Conservation (phyloP, 2,113 vertebrate species). For the Myxocyprinus asiaticus region DNA sequence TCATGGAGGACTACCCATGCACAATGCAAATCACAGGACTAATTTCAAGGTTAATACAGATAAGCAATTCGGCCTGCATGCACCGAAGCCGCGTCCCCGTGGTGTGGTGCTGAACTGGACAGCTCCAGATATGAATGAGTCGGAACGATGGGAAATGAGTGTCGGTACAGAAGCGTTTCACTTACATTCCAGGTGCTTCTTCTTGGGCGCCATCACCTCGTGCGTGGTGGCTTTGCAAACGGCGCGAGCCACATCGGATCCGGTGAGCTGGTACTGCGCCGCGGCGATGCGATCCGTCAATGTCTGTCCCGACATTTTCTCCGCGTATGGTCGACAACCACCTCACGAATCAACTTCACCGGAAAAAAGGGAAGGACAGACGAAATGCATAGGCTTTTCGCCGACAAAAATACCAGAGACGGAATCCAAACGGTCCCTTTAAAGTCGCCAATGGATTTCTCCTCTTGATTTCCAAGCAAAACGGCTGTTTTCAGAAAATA, state of each 20-base stretch:
- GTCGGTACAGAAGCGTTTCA: slow-evolving; percentile 45
- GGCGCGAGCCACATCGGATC: slow-evolving; percentile 84
- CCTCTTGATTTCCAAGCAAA: neutral
- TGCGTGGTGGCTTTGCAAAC: slow-evolving; percentile 90
- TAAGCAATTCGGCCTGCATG: no score
- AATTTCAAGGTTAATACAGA: no score
- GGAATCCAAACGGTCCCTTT: no score
- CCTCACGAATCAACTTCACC: slow-evolving; percentile 45
- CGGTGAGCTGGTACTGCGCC: slow-evolving; percentile 87
- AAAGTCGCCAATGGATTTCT: neutral
- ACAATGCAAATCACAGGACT: no score
- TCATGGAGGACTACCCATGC: no score
- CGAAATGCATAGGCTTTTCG: slow-evolving; percentile 42
- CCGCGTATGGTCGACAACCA: slow-evolving; percentile 27
- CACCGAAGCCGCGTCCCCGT: no score
- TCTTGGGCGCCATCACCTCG: slow-evolving; percentile 90
- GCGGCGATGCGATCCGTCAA: slow-evolving; percentile 86
- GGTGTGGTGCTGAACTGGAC: slow-evolving; percentile 1
- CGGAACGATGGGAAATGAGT: neutral
- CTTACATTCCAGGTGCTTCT: slow-evolving; percentile 92
- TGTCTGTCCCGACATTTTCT: slow-evolving; percentile 86
- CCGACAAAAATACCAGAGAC: slow-evolving; percentile 9
- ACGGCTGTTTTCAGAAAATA: no score
- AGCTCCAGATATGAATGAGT: no score
- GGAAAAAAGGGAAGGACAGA: slow-evolving; percentile 13